A percentile compares a stretch with the other conserved stretches of the same genome.
These are phyloP conservation scores for Ochotona curzoniae DNA, from an alignment of 2,113 vertebrate genomes.

Conservation along the genomic window DNA sequence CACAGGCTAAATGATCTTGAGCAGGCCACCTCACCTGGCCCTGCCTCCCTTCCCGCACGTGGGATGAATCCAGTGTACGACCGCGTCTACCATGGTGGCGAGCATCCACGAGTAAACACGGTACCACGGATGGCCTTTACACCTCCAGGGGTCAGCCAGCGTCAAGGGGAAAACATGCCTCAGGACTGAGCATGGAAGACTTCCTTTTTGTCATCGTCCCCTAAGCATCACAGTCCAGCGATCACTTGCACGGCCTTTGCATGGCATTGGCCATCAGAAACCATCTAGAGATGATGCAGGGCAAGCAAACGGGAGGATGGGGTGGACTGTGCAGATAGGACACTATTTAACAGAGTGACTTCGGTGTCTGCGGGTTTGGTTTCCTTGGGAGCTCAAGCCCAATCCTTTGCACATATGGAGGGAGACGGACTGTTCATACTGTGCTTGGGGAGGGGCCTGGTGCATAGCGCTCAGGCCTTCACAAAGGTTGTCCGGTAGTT, in stretches of 20 bases:
- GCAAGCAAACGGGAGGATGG: background rate
- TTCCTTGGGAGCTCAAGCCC: background rate
- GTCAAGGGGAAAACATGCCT: background rate
- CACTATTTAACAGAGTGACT: background rate
- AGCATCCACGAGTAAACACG: background rate
- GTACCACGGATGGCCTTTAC: fast-evolving
- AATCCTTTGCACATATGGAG: fast-evolving
- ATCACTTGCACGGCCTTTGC: background rate
- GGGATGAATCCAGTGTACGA: background rate
- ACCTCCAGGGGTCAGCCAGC: background rate
- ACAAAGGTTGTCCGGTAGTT: background rate
- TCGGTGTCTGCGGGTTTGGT: too few relatives aligned
- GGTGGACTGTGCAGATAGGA: background rate
- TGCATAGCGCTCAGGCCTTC: too few relatives aligned
- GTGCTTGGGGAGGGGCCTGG: background rate
- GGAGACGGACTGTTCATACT: background rate
- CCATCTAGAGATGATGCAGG: background rate
- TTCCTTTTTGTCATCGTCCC: background rate
- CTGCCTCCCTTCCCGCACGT: background rate
- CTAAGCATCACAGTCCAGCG: background rate
- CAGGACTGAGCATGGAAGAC: background rate
- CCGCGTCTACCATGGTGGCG: fast-evolving
- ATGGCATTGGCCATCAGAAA: background rate
- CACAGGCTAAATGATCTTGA: background rate
- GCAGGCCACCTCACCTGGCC: background rate